These are phyloP conservation scores for Tetragonula carbonaria DNA, from an alignment of 2,888 invertebrate species.

Conservation along the genomic window DNA sequence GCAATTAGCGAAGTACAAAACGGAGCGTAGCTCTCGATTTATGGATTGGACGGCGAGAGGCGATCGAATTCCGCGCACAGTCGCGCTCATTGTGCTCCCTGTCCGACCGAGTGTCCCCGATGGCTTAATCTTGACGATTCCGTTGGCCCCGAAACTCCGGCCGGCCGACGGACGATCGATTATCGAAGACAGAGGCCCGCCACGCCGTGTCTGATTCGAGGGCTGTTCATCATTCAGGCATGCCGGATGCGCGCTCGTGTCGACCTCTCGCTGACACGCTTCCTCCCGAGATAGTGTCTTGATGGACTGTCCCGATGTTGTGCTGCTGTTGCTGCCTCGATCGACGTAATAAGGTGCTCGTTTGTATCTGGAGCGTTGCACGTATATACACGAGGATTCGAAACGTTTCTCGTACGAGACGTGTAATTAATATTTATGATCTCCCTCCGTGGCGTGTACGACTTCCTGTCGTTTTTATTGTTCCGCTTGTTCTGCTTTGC, in stretches of 20 bases:
- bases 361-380: conserved; percentile 21
- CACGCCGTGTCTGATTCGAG: conserved; percentile 24
- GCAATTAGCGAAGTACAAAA: conserved; percentile 73
- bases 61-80: conserved; percentile 51
- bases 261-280: conserved; percentile 21
- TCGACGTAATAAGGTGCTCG: conserved; percentile 17
- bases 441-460: background rate
- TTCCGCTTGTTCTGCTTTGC: background rate
- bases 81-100: conserved; percentile 35
- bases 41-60: conserved; percentile 67
- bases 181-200: conserved; percentile 30
- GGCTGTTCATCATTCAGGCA: conserved; percentile 33
- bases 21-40: conserved; percentile 69
- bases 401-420: background rate
- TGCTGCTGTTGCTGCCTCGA: background rate
- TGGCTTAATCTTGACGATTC: conserved; percentile 63
- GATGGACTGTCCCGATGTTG: conserved; percentile 17
- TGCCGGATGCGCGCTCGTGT: conserved; percentile 17
- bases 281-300: conserved; percentile 4
- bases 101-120: conserved; percentile 65
- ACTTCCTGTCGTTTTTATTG: background rate
- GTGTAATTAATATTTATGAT: conserved; percentile 22
- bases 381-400: background rate
- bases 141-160: conserved; percentile 30
- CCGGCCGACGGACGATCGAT: conserved; percentile 40